These are phyloP conservation scores for Drosophila pandora DNA, from an alignment of 1,140 invertebrate species.

Conservation along the genomic window DNA sequence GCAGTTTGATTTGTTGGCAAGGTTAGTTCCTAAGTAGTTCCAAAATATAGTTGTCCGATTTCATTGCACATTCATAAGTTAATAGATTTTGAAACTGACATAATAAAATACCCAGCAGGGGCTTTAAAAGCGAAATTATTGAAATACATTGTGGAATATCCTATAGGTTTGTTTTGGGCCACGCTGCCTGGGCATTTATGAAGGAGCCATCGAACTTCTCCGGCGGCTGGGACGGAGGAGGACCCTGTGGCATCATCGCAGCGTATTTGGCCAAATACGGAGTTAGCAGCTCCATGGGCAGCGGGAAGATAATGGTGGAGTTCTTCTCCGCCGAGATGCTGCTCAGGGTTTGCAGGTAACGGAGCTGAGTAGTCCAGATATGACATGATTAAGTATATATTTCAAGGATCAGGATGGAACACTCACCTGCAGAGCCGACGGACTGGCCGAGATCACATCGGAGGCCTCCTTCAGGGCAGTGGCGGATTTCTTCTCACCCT, in stretches of 20 bases:
- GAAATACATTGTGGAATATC: constrained; percentile 2
- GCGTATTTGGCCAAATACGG: constrained; percentile 74
- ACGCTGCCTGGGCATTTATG: constrained; percentile 26
- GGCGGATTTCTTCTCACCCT: constrained; percentile 94
- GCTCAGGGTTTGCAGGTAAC: constrained; percentile 88
- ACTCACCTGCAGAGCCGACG: constrained; percentile 88
- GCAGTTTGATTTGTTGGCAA: neutral
- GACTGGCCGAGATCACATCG: constrained; percentile 93
- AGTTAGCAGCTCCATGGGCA: constrained; percentile 90
- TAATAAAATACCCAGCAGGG: neutral
- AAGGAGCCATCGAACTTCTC: constrained; percentile 15
- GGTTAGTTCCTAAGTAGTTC: neutral
- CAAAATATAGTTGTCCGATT: neutral
- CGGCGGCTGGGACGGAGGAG: neutral
- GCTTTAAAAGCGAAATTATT: neutral
- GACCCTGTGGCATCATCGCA: constrained; percentile 35
- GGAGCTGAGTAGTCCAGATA: constrained; percentile 21
- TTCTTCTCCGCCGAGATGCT: constrained; percentile 96
- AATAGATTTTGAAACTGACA: too few relatives aligned
- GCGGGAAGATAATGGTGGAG: constrained; percentile 96
- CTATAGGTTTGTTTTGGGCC: constrained; percentile 48
- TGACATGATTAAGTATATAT: neutral
- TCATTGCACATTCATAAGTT: neutral
- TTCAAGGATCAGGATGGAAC: neutral
- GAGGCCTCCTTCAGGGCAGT: constrained; percentile 94